Percentiles rank a stretch among this genome's conserved stretches.
phyloP scores from a whole-genome alignment of 2,113 vertebrate genomes.

The Tetrao urogallus region DNA sequence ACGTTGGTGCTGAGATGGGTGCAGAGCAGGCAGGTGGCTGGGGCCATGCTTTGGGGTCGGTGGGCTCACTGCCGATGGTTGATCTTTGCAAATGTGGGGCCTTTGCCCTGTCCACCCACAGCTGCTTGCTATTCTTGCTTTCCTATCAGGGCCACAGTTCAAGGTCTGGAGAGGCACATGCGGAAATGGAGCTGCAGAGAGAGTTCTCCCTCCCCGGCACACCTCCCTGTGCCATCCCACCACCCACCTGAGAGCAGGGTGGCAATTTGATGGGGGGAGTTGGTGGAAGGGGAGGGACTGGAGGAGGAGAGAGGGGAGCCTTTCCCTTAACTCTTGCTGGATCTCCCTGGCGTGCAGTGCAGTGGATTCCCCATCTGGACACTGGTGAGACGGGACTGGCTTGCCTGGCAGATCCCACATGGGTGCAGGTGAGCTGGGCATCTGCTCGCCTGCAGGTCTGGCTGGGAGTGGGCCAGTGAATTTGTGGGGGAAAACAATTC shows the following conservation, averaged over 20 bases:
- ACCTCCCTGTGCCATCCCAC: constrained; percentile 10
- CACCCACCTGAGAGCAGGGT: not conserved
- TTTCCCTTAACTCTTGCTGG: constrained; percentile 5
- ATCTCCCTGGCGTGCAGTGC: not conserved
- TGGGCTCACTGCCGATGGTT: not conserved
- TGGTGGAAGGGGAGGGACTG: constrained; percentile 24
- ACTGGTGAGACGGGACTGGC: not conserved
- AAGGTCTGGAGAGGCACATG: constrained; percentile 1
- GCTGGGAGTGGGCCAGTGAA: not conserved
- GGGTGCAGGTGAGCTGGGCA: constrained; percentile 18
- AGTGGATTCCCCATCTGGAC: not conserved
- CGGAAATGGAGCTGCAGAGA: not conserved
- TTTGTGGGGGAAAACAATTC: not conserved
- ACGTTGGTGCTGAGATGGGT: rapidly evolving
- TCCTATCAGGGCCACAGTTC: not conserved
- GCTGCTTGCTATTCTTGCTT: not conserved
- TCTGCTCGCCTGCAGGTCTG: not conserved
- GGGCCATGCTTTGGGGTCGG: not conserved
- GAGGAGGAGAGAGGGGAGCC: constrained; percentile 24
- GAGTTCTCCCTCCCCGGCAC: not conserved
- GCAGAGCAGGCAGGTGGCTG: not conserved
- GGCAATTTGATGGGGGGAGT: constrained; percentile 7
- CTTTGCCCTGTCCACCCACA: not conserved
- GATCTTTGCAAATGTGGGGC: not conserved
- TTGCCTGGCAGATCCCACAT: not conserved